A percentile compares a stretch with the other conserved stretches of the same genome.
Conservation (phyloP, 2,113 vertebrate species). For the Anas platyrhynchos region DNA sequence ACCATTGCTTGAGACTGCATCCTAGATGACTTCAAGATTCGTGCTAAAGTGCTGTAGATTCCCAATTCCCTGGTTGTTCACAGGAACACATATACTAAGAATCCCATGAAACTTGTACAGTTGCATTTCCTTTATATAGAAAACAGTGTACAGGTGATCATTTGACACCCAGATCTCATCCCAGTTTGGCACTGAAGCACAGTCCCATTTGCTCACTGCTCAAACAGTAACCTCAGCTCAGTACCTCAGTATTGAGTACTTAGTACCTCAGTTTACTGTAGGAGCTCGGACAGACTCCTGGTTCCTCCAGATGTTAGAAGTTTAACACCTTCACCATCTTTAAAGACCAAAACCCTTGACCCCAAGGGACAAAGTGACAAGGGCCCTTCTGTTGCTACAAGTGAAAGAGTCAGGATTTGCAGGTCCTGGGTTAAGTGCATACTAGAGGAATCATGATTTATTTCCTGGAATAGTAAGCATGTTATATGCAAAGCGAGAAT, state of each 20-base stretch:
- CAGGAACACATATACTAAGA: accelerated
- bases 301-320: neutral
- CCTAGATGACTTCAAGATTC: neutral
- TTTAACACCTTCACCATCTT: neutral
- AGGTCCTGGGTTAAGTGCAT: neutral
- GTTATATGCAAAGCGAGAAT: neutral
- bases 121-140: neutral
- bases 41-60: neutral
- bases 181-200: accelerated
- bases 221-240: no score
- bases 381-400: neutral
- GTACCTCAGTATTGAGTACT: no score
- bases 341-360: neutral
- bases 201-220: no score
- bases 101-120: accelerated
- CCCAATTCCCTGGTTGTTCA: accelerated
- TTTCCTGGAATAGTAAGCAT: neutral
- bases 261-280: no score
- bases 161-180: neutral
- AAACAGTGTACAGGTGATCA: neutral
- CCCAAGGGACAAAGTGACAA: neutral
- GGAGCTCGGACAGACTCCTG: neutral
- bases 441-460: neutral
- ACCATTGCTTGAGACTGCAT: neutral
- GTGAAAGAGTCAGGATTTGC: neutral